Evolutionary conservation across 2,797 vertebrate genomes (phyloP).

Genomic region (Chaetodon trifasciatus): DNA sequence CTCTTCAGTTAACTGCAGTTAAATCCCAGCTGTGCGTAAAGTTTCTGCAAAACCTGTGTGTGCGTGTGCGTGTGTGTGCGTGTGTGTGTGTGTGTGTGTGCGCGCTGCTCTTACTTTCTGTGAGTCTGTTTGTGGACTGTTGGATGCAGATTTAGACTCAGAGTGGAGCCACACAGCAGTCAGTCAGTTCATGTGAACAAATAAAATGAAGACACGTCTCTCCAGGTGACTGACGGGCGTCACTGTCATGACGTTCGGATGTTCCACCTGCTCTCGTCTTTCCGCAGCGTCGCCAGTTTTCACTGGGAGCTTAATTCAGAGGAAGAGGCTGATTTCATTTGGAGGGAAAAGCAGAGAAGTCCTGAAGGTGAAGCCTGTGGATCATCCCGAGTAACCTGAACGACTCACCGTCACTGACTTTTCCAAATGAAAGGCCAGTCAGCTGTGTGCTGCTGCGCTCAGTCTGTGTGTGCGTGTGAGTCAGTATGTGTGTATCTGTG

Average conservation of each 20-base stretch:
- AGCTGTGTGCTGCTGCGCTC: not conserved
- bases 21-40: not conserved
- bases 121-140: not conserved
- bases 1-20: conserved; percentile 2
- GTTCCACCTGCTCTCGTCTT: too few species aligned
- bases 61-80: too few species aligned
- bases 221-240: too few species aligned
- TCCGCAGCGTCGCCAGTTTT: not conserved
- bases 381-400: not conserved
- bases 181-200: not conserved
- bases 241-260: too few species aligned
- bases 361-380: not conserved
- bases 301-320: not conserved
- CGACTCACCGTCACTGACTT: not conserved
- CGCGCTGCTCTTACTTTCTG: not conserved
- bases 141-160: not conserved
- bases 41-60: not conserved
- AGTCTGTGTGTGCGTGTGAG: not conserved
- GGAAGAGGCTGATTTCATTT: not conserved
- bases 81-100: not conserved
- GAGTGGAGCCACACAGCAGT: too few species aligned
- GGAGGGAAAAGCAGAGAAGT: not conserved
- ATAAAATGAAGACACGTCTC: too few species aligned
- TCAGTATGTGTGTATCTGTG: not conserved
- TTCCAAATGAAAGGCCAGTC: not conserved